Evolutionary conservation across 2,797 vertebrate genomes (phyloP), one percentile per base, ranked within the genome.

Genomic region (Oreochromis grahami): DNA sequence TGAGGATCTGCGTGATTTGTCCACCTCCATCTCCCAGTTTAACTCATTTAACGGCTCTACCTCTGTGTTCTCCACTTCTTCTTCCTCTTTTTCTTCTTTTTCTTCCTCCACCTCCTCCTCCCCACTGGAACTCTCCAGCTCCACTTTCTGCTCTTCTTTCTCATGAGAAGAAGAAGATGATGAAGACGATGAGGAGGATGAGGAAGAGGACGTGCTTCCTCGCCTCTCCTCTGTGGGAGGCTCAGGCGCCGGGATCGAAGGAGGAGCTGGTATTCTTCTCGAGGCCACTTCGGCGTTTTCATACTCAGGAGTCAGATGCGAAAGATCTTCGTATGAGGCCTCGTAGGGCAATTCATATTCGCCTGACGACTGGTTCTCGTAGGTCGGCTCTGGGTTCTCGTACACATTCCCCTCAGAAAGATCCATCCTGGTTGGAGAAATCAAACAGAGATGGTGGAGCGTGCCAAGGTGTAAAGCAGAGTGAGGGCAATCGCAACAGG

Each of bases 181-280:
- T 5, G 38, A 38, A 0, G 91, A 91, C 0, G 88, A 89, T 2
- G 90, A 80, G 0, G 89, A 92, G 2, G 90, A 87, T 0, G 91
- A 91, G 2, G 92, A 93, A 1, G 90, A 92, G n/a, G 91, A 93
- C 2, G 87, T 84, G 15, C 89, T 89, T 77, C 84, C 50, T 78
- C 76, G 41, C 29, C 88, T 87, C 15, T 83, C 80, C 6, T 76
- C n/a, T 1, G 6, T 1, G 1, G 86, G 77, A 15, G 2, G 24
- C 4, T 2, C 17, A 3, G 89, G 87, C 2, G 92, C 65, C 0
- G 91, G 91, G 0, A 77, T 32, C 21, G 81, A 6, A 32, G 91
- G 90, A 5, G 93, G 91, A n/a, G 5, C 4, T 0, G 92, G 87
- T 36, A 80, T 79, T 32, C 8, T 19, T 24, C 11, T 68, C 2